These are phyloP conservation scores for Anguilla megastoma DNA, from an alignment of 2,797 vertebrate genomes.

Conservation along the genomic window DNA sequence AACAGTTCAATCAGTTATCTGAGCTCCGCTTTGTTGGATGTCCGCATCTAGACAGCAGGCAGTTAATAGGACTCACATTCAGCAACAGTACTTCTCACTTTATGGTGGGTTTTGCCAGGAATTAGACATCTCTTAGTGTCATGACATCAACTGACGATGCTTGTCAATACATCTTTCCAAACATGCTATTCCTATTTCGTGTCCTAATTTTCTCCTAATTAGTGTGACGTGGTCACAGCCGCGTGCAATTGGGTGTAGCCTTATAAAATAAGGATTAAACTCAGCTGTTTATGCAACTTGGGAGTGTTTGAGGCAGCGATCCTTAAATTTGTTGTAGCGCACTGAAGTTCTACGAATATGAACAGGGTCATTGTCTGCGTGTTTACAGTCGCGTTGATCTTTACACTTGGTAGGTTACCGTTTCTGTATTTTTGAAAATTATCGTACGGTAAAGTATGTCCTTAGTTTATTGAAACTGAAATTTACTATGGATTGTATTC, in stretches of 20 bases:
- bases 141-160: neutral
- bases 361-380: neutral
- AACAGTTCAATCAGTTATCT: neutral
- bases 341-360: constrained; percentile 7
- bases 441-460: too few relatives aligned
- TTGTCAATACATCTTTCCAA: neutral
- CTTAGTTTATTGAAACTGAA: too few relatives aligned
- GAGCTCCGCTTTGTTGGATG: neutral
- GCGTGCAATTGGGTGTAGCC: neutral
- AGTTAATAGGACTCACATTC: neutral
- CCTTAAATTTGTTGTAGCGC: neutral
- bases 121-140: neutral
- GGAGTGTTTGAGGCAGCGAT: neutral
- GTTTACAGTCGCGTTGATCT: neutral
- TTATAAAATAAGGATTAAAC: neutral
- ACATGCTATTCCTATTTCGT: neutral
- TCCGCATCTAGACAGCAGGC: neutral
- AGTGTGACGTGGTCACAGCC: neutral
- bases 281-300: neutral
- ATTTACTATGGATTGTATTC: too few relatives aligned
- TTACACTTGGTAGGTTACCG: constrained; percentile 17
- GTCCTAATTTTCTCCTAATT: neutral
- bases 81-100: neutral
- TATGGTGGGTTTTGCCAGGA: neutral
- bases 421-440: neutral